These are phyloP conservation scores for Leucophenga maculata DNA, from an alignment of 2,888 invertebrate species.

Conservation along the genomic window DNA sequence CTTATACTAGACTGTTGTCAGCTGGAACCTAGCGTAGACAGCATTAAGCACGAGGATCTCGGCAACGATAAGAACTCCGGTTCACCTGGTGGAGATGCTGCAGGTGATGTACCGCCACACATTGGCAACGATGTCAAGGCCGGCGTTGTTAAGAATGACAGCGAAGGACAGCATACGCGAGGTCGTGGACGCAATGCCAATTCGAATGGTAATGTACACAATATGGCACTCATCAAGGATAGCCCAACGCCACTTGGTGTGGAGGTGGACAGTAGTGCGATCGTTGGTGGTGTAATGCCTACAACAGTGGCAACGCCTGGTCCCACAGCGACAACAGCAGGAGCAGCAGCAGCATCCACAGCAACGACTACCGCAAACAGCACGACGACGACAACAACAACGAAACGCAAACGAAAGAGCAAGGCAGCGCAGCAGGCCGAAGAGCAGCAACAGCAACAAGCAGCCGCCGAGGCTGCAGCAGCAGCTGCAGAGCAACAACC, in stretches of 20 bases:
- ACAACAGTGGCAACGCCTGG: slow-evolving; percentile 54
- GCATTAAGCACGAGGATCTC: slow-evolving; percentile 85
- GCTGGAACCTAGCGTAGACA: slow-evolving; percentile 83
- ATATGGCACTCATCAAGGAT: slow-evolving; percentile 65
- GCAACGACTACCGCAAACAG: slow-evolving; percentile 56
- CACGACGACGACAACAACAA: slow-evolving; percentile 36
- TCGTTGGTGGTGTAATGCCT: slow-evolving; percentile 47
- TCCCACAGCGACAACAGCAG: slow-evolving; percentile 45
- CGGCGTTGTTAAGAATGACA: slow-evolving; percentile 72
- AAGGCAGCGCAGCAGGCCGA: slow-evolving; percentile 71
- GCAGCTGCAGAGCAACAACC: slow-evolving; percentile 46
- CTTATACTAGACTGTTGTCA: slow-evolving; percentile 96
- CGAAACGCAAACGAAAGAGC: slow-evolving; percentile 77
- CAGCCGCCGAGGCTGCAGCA: slow-evolving; percentile 27
- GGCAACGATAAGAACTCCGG: slow-evolving; percentile 85
- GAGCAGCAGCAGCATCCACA: slow-evolving; percentile 38
- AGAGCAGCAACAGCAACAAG: slow-evolving; percentile 58
- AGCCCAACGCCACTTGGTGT: slow-evolving; percentile 56
- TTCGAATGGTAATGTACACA: slow-evolving; percentile 56
- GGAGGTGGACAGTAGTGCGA: slow-evolving; percentile 53
- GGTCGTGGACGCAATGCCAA: slow-evolving; percentile 65
- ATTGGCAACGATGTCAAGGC: slow-evolving; percentile 66
- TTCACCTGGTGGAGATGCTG: slow-evolving; percentile 88
- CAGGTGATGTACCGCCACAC: slow-evolving; percentile 72
- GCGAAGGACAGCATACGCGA: slow-evolving; percentile 61